Base-by-base conservation (phyloP, 2,113 vertebrate species). In the Xenopus laevis region DNA sequence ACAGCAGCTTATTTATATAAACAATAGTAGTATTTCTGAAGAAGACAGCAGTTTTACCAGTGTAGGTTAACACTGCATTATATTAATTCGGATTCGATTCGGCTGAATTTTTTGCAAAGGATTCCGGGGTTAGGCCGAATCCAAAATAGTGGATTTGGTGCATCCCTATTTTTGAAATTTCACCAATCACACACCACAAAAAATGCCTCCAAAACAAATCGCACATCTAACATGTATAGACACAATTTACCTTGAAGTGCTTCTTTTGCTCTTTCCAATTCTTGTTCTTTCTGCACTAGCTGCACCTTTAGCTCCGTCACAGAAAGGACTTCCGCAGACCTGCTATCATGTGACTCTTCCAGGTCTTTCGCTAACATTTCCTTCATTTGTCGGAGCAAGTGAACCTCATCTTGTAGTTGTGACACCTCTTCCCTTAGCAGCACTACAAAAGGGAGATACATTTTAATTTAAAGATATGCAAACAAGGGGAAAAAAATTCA, bases 311-410 rank as follows among this genome's bases (percentile, higher is more conserved):
- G 94, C 87, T 99, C 96, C 0, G 96, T 96, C 85, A 93, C 94
- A 0, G 97, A 96, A 71, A 98, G 94, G 78, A 97, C 87, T 85
- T 96, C 94, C 0, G 94, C 88, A 0, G 94, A 93, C 70, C 95
- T 96, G 84, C 94, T 89, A 21, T 95, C 94, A 15, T 95, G 95
- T 0, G 92, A 93, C 86, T 99, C 96, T 85, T 99, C 96, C 90
- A 99, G 89, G 83, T 99, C 97, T 80, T 96, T 98, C 0, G 93
- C 90, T 84, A 98, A 81, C 95, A 97, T 93, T 82, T 98, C 97
- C 94, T 98, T 98, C 96, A 99, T 98, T 89, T 98, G 96, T 63
- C 95, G 89, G 83, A 98, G 92, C 87, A 97, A 91, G 86, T 95
- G 94, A n/a, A 98, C 94, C 87, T 98, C 96, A 83, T 98, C 94